Evolutionary conservation across 2,888 invertebrate species (phyloP).

Genomic region (Andrena dorsata): DNA sequence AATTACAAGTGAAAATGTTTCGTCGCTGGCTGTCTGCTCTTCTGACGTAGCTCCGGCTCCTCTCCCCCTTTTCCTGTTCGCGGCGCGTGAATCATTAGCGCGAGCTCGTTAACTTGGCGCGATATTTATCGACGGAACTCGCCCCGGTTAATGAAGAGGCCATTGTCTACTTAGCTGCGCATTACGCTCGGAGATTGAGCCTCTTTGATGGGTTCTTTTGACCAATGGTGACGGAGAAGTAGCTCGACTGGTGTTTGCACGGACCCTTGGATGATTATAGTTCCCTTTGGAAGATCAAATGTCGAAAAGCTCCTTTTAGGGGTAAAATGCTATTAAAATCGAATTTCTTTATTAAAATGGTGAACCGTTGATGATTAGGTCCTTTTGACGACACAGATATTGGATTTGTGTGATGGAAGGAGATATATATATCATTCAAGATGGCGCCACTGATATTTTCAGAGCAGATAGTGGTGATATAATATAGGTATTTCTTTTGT

Average conservation of each 20-base stretch:
- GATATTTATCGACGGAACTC: slow-evolving; percentile 56
- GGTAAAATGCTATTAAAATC: neutral
- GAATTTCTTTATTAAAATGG: neutral
- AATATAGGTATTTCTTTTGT: too few species aligned
- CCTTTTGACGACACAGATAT: too few species aligned
- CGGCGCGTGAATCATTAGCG: slow-evolving; percentile 56
- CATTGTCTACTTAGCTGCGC: slow-evolving; percentile 44
- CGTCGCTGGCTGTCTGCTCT: slow-evolving; percentile 25
- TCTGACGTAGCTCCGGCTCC: slow-evolving; percentile 1
- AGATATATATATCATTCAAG: too few species aligned
- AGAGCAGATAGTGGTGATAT: too few species aligned
- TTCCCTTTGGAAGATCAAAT: neutral
- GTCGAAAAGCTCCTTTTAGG: neutral
- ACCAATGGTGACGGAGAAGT: neutral
- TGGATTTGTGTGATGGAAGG: too few species aligned
- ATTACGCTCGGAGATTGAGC: slow-evolving; percentile 30
- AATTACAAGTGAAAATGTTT: slow-evolving; percentile 58
- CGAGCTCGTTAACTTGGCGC: slow-evolving; percentile 53
- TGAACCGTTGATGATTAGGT: neutral
- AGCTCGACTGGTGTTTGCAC: neutral
- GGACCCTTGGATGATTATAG: neutral
- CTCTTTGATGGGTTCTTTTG: slow-evolving; percentile 33
- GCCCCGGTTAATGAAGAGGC: slow-evolving; percentile 39
- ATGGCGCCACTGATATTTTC: too few species aligned
- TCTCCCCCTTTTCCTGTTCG: slow-evolving; percentile 42